Conservation (phyloP, 2,797 vertebrate species). For the Graptemys geographica region DNA sequence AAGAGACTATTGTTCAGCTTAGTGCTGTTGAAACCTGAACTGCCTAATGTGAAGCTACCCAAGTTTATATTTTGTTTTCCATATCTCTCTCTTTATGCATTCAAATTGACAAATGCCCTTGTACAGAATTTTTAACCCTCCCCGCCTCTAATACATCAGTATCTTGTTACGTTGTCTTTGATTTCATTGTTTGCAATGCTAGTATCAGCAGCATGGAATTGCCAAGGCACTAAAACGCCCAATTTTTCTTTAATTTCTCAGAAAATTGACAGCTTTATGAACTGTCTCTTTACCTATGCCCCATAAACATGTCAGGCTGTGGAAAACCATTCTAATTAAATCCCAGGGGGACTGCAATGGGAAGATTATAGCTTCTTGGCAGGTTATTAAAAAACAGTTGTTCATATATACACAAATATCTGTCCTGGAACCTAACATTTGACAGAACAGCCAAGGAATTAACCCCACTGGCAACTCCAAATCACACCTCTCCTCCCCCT, state of each 20-base stretch:
- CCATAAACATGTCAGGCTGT: slow-evolving; percentile 88
- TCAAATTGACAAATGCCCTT: slow-evolving; percentile 85
- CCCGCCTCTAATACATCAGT: slow-evolving; percentile 83
- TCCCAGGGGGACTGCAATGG: slow-evolving; percentile 80
- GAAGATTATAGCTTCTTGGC: slow-evolving; percentile 86
- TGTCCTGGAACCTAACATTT: slow-evolving; percentile 79
- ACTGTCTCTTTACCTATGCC: slow-evolving; percentile 89
- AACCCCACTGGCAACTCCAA: slow-evolving; percentile 74
- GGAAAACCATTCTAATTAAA: slow-evolving; percentile 87
- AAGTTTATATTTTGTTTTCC: slow-evolving; percentile 65
- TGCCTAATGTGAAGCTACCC: slow-evolving; percentile 47
- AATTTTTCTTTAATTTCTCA: slow-evolving; percentile 89
- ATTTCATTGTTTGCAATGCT: slow-evolving; percentile 83
- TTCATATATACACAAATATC: slow-evolving; percentile 86
- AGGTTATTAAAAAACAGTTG: slow-evolving; percentile 89
- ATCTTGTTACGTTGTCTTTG: slow-evolving; percentile 84
- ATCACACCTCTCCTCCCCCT: background rate
- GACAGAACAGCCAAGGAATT: slow-evolving; percentile 80
- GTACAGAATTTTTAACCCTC: slow-evolving; percentile 82
- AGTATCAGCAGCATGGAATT: slow-evolving; percentile 81
- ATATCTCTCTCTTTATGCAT: slow-evolving; percentile 77
- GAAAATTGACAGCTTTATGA: slow-evolving; percentile 91
- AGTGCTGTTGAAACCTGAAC: slow-evolving; percentile 48
- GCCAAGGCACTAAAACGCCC: slow-evolving; percentile 84
- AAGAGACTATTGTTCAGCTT: slow-evolving; percentile 53